A percentile compares a stretch with the other conserved stretches of the same genome.
phyloP scores from a whole-genome alignment of 2,113 vertebrate genomes.

The Todiramphus chloris region DNA sequence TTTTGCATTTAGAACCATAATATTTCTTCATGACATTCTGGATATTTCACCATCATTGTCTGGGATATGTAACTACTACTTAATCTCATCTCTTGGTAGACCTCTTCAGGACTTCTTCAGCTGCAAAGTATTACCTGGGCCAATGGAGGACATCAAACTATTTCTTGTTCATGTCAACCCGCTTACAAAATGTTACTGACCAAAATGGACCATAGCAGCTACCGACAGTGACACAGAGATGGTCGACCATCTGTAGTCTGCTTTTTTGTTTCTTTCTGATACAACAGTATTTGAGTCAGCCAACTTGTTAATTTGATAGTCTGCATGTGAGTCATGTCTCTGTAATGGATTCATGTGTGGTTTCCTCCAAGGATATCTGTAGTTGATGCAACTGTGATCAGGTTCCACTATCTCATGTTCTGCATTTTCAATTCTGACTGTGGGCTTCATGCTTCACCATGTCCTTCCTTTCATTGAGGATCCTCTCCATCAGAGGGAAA shows the following conservation, averaged over 20 bases:
- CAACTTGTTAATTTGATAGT: rapidly evolving
- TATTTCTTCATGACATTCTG: not conserved
- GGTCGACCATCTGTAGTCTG: rapidly evolving
- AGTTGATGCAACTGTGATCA: not conserved
- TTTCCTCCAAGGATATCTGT: not conserved
- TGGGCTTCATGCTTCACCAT: too few relatives aligned
- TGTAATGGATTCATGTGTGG: not conserved
- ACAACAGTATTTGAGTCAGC: not conserved
- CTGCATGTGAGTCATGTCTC: not conserved
- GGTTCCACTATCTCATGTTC: not conserved
- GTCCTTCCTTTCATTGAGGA: not conserved
- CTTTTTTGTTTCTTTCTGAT: not conserved
- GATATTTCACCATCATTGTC: not conserved
- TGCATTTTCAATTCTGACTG: not conserved
- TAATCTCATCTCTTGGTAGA: not conserved
- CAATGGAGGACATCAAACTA: not conserved
- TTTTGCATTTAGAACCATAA: not conserved
- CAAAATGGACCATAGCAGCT: not conserved
- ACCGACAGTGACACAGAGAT: not conserved
- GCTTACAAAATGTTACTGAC: not conserved
- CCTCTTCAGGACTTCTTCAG: not conserved
- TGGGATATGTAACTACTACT: not conserved
- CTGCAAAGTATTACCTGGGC: not conserved
- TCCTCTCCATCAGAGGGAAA: not conserved
- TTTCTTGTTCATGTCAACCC: not conserved